Evolutionary conservation across 2,888 invertebrate genomes (phyloP).

Genomic region (Conus canariensis): DNA sequence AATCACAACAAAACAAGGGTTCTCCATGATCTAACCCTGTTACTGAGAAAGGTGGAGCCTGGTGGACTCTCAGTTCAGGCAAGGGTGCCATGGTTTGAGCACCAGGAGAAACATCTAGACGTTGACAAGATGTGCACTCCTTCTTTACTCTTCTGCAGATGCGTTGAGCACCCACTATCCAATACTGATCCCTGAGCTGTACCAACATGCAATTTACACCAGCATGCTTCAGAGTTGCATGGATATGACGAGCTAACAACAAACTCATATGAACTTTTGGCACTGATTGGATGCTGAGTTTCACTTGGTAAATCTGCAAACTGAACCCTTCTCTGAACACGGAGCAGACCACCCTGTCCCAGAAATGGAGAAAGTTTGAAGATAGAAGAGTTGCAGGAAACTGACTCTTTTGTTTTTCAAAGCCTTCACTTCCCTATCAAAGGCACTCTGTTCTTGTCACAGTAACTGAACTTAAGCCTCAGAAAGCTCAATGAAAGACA

Average conservation of each 20-base stretch:
- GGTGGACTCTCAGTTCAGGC: background rate
- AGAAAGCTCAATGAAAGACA: background rate
- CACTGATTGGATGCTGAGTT: slow-evolving; percentile 3
- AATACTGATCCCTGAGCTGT: background rate
- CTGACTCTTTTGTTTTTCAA: background rate
- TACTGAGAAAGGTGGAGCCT: background rate
- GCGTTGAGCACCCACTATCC: background rate
- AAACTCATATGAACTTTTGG: background rate
- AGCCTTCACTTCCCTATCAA: background rate
- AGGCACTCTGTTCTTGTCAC: background rate
- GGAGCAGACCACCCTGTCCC: background rate
- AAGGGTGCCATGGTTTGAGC: background rate
- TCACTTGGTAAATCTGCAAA: background rate
- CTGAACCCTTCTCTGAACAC: background rate
- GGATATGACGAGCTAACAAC: background rate
- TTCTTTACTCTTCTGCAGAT: background rate
- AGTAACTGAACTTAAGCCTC: background rate
- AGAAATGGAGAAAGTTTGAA: background rate
- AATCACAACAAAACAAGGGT: background rate
- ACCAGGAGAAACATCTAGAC: background rate
- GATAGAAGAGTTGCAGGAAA: background rate
- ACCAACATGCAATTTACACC: background rate
- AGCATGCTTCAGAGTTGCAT: background rate
- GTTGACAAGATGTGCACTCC: background rate
- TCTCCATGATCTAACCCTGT: background rate